Percentiles rank a stretch among this genome's conserved stretches.
Evolutionary conservation across 2,888 invertebrate species (phyloP).

Genomic region (Danaus chrysippus): DNA sequence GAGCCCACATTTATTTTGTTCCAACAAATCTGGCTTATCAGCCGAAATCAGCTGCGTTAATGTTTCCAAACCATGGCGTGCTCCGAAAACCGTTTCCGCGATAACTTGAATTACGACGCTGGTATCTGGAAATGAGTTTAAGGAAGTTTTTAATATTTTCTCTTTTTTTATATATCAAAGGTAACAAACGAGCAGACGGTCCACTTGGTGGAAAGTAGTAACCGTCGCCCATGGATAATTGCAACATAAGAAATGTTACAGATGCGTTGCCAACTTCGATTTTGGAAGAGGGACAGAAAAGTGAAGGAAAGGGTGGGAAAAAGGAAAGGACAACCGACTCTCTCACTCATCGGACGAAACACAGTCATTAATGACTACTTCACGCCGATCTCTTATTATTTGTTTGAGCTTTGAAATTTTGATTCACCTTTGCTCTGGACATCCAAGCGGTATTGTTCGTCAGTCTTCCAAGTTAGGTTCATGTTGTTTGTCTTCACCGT

Average conservation of each 20-base stretch:
- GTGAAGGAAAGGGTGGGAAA: too few relatives aligned
- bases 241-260: too few relatives aligned
- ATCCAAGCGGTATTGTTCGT: slow-evolving; percentile 83
- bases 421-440: slow-evolving; percentile 76
- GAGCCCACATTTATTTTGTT: slow-evolving; percentile 67
- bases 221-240: too few relatives aligned
- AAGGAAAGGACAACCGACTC: too few relatives aligned
- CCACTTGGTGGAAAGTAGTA: too few relatives aligned
- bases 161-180: too few relatives aligned
- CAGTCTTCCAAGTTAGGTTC: slow-evolving; percentile 81
- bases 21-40: slow-evolving; percentile 47
- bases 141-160: neutral
- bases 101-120: slow-evolving; percentile 75
- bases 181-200: too few relatives aligned
- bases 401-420: neutral
- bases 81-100: slow-evolving; percentile 84
- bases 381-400: too few relatives aligned
- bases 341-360: too few relatives aligned
- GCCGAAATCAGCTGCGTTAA: slow-evolving; percentile 82
- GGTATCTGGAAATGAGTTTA: slow-evolving; percentile 51
- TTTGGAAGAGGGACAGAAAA: too few relatives aligned
- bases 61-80: slow-evolving; percentile 87
- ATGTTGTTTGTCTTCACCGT: slow-evolving; percentile 69
- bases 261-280: too few relatives aligned
- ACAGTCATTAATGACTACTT: too few relatives aligned